Evolutionary conservation across 2,888 invertebrate species (phyloP), one percentile per base, ranked within the genome.

Genomic region (Hypolimnas misippus): DNA sequence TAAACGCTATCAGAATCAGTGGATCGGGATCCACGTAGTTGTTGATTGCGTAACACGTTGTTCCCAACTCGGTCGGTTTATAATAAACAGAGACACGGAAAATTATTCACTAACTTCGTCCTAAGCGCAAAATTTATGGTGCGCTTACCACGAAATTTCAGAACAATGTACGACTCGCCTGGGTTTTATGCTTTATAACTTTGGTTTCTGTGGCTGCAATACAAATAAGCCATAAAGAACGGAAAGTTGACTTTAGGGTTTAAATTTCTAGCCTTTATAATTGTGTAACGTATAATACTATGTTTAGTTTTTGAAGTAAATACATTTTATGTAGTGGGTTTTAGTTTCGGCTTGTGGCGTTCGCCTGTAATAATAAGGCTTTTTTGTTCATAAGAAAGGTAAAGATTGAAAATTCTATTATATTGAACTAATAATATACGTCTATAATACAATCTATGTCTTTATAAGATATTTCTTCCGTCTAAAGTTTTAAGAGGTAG

Each of bases 11-110:
- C 35, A 49, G 31, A 21, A 25, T 49, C 25, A 50, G 35, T 44
- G 12, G 78, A 76, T 76, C 72, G 78, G 71, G 73, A 74, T 76
- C 75, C 81, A 84, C 82, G 83, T 82, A 83, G 73, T 78, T 75
- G 83, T 82, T 86, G 83, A 86, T 88, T 86, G 84, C 81, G 79
- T 79, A 83, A 80, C 82, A 81, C 84, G 82, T 84, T 78, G 76
- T 78, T 73, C 76, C 78, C 75, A 87, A 88, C 87, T 88, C 87
- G 78, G 76, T 77, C 77, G 76, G 87, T 84, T 86, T 86, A 89
- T 87, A 88, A 89, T 89, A 88, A 89, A 89, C 90, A 89, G 89
- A 89, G 87, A 89, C 88, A 89, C 82, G 84, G 87, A 86, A 86
- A 89, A 89, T 90, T 89, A 89, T 89, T 89, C 88, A 82, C 83